A percentile compares a stretch with the other conserved stretches of the same genome.
These are phyloP conservation scores for Drosophila melanosoma DNA, from an alignment of 2,888 invertebrate species.

Conservation along the genomic window DNA sequence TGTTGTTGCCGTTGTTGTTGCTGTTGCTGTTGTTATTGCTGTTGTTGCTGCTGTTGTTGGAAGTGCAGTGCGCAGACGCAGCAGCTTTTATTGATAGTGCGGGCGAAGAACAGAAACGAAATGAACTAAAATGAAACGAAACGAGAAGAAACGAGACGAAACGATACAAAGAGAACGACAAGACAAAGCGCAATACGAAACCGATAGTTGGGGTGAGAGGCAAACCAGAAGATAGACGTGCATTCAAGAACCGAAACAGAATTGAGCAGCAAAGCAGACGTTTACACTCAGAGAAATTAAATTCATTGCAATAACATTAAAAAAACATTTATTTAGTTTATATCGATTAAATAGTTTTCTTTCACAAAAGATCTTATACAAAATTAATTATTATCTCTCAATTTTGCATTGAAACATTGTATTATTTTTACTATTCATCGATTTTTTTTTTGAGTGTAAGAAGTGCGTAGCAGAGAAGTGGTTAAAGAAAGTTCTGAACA, in stretches of 20 bases:
- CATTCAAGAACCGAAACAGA: conserved; percentile 54
- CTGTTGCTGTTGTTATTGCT: conserved; percentile 22
- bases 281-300: neutral
- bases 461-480: conserved; percentile 64
- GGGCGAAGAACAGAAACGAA: conserved; percentile 60
- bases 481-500: conserved; percentile 56
- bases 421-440: neutral
- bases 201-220: conserved; percentile 37
- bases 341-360: neutral
- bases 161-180: conserved; percentile 35
- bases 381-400: neutral
- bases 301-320: neutral
- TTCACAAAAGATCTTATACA: neutral
- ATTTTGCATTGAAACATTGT: neutral
- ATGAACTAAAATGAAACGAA: conserved; percentile 38
- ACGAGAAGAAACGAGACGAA: conserved; percentile 38
- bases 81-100: conserved; percentile 66
- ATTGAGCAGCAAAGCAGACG: conserved; percentile 30
- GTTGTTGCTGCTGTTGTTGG: conserved; percentile 20
- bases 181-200: conserved; percentile 34
- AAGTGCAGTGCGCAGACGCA: conserved; percentile 59
- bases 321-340: neutral
- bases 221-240: conserved; percentile 40
- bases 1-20: conserved; percentile 32
- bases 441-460: conserved; percentile 22